phyloP scores from a whole-genome alignment of 2,888 invertebrate genomes.

The Oligia fasciuncula region DNA sequence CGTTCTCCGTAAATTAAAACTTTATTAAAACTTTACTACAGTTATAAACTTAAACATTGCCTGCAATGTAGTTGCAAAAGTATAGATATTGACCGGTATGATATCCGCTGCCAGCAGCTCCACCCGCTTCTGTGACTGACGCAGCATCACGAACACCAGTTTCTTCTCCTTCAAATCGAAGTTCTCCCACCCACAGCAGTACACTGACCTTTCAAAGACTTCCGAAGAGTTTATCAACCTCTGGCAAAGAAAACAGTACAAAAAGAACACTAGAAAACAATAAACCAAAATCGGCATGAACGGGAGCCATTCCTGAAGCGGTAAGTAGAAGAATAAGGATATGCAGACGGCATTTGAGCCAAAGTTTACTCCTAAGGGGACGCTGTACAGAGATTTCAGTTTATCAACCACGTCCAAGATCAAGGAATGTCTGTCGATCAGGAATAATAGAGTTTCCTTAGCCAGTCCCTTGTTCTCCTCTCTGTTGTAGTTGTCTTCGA shows the following conservation, averaged over 20 bases:
- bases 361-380: slow-evolving; percentile 83
- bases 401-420: slow-evolving; percentile 73
- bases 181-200: slow-evolving; percentile 85
- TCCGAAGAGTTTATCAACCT: slow-evolving; percentile 80
- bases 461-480: slow-evolving; percentile 64
- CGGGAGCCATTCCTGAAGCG: slow-evolving; percentile 76
- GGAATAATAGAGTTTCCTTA: slow-evolving; percentile 68
- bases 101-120: slow-evolving; percentile 82
- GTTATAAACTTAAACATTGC: slow-evolving; percentile 84
- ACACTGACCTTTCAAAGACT: slow-evolving; percentile 78
- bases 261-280: slow-evolving; percentile 80
- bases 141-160: slow-evolving; percentile 76
- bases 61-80: slow-evolving; percentile 82
- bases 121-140: slow-evolving; percentile 80
- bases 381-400: slow-evolving; percentile 78
- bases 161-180: slow-evolving; percentile 78
- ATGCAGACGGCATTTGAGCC: slow-evolving; percentile 80
- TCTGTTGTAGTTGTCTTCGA: slow-evolving; percentile 65
- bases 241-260: slow-evolving; percentile 84
- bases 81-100: slow-evolving; percentile 83
- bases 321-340: slow-evolving; percentile 78
- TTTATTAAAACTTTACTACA: slow-evolving; percentile 80
- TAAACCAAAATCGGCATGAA: slow-evolving; percentile 79
- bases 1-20: slow-evolving; percentile 61
- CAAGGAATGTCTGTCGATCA: slow-evolving; percentile 76